A percentile compares a stretch with the other conserved stretches of the same genome.
phyloP scores from a whole-genome alignment of 2,888 invertebrate species.

The Halictus quadricinctus region DNA sequence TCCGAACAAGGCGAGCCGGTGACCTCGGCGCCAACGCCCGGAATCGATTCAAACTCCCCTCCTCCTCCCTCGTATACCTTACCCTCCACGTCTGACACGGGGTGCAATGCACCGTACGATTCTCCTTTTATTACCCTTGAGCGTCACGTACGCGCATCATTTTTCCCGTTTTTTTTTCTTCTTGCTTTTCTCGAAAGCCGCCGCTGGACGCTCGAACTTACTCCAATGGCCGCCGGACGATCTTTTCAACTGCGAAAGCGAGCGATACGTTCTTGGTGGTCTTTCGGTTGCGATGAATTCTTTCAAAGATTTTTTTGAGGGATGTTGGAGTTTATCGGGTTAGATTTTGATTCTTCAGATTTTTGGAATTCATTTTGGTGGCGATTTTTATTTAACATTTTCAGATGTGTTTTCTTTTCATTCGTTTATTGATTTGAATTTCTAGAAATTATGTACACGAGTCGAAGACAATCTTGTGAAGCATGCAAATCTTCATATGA shows the following conservation, averaged over 20 bases:
- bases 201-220: neutral
- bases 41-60: conserved; percentile 80
- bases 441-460: too few species aligned
- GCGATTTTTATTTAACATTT: too few species aligned
- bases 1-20: conserved; percentile 82
- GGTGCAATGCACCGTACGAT: conserved; percentile 77
- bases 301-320: neutral
- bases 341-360: neutral
- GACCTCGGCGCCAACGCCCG: conserved; percentile 82
- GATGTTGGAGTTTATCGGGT: neutral
- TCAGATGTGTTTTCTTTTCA: too few species aligned
- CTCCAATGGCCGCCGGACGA: neutral
- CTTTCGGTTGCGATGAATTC: neutral
- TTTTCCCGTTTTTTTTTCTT: neutral
- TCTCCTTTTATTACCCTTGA: conserved; percentile 68
- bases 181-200: neutral
- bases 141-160: conserved; percentile 26
- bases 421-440: too few species aligned
- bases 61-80: conserved; percentile 64
- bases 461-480: too few species aligned
- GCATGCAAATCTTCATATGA: too few species aligned
- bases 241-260: neutral
- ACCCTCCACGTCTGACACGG: conserved; percentile 70
- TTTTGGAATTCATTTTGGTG: neutral
- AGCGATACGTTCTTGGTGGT: neutral